phyloP scores from a whole-genome alignment of 1,140 invertebrate genomes.

The Wiebesia pumilae region DNA sequence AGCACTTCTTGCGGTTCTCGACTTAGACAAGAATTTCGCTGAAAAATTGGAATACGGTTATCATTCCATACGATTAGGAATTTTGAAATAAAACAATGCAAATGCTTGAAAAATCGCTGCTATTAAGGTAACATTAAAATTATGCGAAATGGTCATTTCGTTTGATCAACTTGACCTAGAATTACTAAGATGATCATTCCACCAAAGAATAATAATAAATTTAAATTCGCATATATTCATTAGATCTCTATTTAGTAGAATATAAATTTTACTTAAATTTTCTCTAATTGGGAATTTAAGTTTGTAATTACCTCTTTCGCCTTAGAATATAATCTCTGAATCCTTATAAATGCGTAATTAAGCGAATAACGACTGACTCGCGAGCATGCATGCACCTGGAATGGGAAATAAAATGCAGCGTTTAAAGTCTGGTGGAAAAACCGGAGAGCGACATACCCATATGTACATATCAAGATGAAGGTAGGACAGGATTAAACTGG shows the following conservation, averaged over 20 bases:
- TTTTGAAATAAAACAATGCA: background rate
- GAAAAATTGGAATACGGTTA: no score
- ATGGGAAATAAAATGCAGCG: background rate
- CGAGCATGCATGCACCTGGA: background rate
- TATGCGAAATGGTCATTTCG: background rate
- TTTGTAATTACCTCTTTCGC: background rate
- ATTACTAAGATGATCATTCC: background rate
- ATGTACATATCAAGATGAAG: background rate
- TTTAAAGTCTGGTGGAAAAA: background rate
- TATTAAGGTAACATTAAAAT: background rate
- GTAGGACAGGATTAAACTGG: background rate
- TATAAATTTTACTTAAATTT: background rate
- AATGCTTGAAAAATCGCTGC: background rate
- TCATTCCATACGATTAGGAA: no score
- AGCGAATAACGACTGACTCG: background rate
- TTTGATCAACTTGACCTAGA: background rate
- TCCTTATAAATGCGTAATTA: constrained; percentile 14
- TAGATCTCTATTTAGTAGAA: background rate
- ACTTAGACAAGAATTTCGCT: no score
- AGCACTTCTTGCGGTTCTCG: no score
- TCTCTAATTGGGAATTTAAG: background rate
- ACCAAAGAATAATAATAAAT: background rate
- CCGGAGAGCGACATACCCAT: background rate
- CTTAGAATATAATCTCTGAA: background rate
- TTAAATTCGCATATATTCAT: background rate